Conservation (phyloP, 2,888 invertebrate species). For the Poecilobothrus nobilitatus region DNA sequence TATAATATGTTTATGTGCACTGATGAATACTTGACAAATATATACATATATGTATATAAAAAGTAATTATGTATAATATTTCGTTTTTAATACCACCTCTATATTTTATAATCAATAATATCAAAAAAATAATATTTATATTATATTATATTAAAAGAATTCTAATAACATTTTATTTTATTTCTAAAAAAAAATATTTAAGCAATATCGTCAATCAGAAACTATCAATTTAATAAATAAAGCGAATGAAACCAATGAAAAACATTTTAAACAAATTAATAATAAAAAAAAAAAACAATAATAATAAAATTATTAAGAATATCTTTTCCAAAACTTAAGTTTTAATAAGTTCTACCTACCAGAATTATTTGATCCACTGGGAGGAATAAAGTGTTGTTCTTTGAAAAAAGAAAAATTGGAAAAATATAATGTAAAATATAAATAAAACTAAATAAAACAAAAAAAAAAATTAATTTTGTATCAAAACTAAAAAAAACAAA, state of each 20-base stretch:
- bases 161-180: too few relatives aligned
- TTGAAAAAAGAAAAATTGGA: slow-evolving; percentile 42
- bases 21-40: too few relatives aligned
- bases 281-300: slow-evolving; percentile 21
- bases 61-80: too few relatives aligned
- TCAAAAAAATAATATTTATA: too few relatives aligned
- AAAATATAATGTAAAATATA: background rate
- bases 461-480: background rate
- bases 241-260: slow-evolving; percentile 8
- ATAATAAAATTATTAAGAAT: slow-evolving; percentile 23
- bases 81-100: too few relatives aligned
- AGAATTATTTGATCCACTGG: slow-evolving; percentile 48
- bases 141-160: too few relatives aligned
- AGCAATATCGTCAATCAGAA: too few relatives aligned
- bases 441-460: background rate
- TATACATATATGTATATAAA: too few relatives aligned
- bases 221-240: background rate
- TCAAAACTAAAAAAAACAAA: slow-evolving; percentile 4
- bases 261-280: slow-evolving; percentile 17
- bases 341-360: slow-evolving; percentile 41
- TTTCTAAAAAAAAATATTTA: too few relatives aligned
- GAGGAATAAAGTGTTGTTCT: slow-evolving; percentile 46
- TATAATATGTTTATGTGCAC: too few relatives aligned
- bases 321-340: slow-evolving; percentile 17
- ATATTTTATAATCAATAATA: too few relatives aligned